phyloP scores from a whole-genome alignment of 2,113 vertebrate species.

The Eublepharis macularius region DNA sequence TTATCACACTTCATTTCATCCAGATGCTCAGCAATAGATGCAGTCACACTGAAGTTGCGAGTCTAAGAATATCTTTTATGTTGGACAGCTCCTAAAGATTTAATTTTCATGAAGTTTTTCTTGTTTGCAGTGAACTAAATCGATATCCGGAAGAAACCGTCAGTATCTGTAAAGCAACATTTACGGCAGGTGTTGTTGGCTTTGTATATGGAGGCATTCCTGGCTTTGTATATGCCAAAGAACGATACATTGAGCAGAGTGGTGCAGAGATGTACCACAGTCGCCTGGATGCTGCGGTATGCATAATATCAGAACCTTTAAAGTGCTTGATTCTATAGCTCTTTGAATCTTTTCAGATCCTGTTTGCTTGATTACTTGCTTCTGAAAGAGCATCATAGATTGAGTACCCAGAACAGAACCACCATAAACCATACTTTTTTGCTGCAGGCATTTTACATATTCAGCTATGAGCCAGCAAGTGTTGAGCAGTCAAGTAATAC shows the following conservation, averaged over 20 bases:
- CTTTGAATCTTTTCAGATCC: not conserved
- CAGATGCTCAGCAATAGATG: not conserved
- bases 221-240: conserved; percentile 80
- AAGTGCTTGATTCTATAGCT: not conserved
- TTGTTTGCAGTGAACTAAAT: conserved; percentile 72
- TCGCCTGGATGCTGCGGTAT: conserved; percentile 88
- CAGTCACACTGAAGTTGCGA: too few species aligned
- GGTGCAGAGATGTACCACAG: conserved; percentile 85
- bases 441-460: not conserved
- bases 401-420: too few species aligned
- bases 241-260: conserved; percentile 82
- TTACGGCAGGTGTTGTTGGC: conserved; percentile 76
- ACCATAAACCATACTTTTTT: not conserved
- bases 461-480: not conserved
- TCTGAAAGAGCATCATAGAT: not conserved
- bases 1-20: not conserved
- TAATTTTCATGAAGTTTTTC: not conserved
- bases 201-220: conserved; percentile 89
- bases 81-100: not conserved
- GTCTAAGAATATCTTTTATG: not conserved
- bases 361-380: not conserved
- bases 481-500: not conserved
- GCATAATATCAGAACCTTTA: conserved; percentile 34
- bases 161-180: conserved; percentile 73
- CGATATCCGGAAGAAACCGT: conserved; percentile 79